These are phyloP conservation scores for Melipona bicolor DNA, from an alignment of 2,888 invertebrate species.

Conservation along the genomic window DNA sequence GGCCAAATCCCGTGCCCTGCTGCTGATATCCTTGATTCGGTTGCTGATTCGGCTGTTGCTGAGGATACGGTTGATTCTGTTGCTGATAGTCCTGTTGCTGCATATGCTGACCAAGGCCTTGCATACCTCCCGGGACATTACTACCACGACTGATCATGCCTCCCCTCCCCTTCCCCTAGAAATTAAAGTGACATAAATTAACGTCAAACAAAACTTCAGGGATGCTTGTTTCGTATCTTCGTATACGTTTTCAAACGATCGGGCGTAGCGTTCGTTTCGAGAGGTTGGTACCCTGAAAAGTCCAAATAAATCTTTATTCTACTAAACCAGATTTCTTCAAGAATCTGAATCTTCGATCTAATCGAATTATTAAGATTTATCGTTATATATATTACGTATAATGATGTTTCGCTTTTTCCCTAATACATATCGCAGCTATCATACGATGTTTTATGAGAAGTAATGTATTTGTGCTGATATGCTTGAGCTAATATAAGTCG, in stretches of 20 bases:
- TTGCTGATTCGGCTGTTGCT: constrained; percentile 73
- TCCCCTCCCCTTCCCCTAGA: constrained; percentile 88
- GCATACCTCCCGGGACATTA: constrained; percentile 88
- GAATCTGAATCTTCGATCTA: neutral
- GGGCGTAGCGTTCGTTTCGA: neutral
- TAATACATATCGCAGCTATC: neutral
- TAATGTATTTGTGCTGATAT: neutral
- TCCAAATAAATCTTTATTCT: neutral
- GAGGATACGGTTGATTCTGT: constrained; percentile 71
- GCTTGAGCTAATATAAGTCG: no score
- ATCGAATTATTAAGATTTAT: neutral
- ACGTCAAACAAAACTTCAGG: neutral
- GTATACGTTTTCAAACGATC: neutral
- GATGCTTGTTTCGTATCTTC: neutral
- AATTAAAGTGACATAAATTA: constrained; percentile 61
- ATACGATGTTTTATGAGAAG: constrained; percentile 6
- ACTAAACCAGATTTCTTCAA: neutral
- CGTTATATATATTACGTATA: neutral
- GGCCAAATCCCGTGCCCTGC: constrained; percentile 70
- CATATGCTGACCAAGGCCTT: constrained; percentile 80
- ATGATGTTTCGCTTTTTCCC: neutral
- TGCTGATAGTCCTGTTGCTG: constrained; percentile 74
- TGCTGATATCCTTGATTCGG: constrained; percentile 77
- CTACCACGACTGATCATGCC: constrained; percentile 86
- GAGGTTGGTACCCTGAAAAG: constrained; percentile 14